Base-by-base conservation (phyloP, 2,113 vertebrate genomes). In the Chaetodon trifascialis region DNA sequence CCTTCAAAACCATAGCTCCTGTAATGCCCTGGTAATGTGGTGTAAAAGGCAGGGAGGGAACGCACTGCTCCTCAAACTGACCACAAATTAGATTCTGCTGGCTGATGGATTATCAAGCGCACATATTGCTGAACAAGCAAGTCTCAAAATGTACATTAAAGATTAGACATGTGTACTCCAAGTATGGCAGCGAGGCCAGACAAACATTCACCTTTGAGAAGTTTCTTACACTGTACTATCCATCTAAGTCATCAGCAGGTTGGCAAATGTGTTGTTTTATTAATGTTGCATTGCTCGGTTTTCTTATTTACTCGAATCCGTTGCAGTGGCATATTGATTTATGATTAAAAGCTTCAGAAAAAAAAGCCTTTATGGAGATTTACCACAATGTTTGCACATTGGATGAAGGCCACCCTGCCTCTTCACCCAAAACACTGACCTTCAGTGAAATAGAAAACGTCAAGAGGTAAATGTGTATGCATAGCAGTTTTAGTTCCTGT, bases 371-470 rank as follows among this genome's bases (percentile, higher is more conserved):
- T 72, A 51, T 62, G 73, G 81, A 78, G 63, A 69, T 84, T 68
- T 55, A 47, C 4, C 25, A 36, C 44, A 40, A 5, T 34, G 23
- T 38, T 46, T 49, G 10, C 52, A 63, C 11, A 66, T 23, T 16
- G 47, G 11, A 11, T 47, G 46, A 40, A 73, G 79, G 56, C 49
- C 38, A 21, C 4, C 14, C 51, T 34, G 30, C 11, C 46, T 52
- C 11, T 49, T 47, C 16, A 40, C 19, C 46, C 25, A 19, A 12
- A 36, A 49, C 49, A 17, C 8, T 15, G 65, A 70, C 84, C 81
- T 89, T 86, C 49, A 55, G 55, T 11, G 5, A 34, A 72, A 68
- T 25, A 51, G 40, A 46, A 78, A 60, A 81, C 5, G 8, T 46
- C 59, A 63, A 66, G 34, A 56, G 46, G 64, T 15, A 49, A 77